Conservation (phyloP, 2,888 invertebrate genomes). For the Formica aserva region DNA sequence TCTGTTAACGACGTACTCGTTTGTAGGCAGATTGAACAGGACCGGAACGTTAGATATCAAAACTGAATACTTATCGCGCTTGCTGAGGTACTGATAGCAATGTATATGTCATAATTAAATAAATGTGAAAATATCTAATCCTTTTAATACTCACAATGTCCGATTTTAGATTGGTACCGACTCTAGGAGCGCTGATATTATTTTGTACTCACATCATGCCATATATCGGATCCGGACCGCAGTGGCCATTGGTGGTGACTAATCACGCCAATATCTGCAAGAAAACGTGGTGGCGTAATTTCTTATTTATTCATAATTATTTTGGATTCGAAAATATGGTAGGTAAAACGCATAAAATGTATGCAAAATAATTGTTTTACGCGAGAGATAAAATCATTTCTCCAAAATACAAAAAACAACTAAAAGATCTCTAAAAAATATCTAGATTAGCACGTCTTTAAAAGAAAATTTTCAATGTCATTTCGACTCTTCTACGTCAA, state of each 20-base stretch:
- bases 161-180: constrained; percentile 87
- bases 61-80: constrained; percentile 89
- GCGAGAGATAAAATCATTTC: not conserved
- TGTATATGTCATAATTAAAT: not conserved
- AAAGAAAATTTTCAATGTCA: not conserved
- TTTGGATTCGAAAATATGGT: constrained; percentile 91
- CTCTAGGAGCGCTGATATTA: constrained; percentile 89
- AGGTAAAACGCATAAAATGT: constrained; percentile 62
- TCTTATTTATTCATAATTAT: constrained; percentile 91
- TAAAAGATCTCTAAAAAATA: not conserved
- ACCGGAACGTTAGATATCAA: constrained; percentile 87
- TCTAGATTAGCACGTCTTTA: not conserved
- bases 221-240: constrained; percentile 88
- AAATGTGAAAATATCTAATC: not conserved
- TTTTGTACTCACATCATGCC: constrained; percentile 90
- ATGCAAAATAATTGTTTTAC: not conserved
- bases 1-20: constrained; percentile 89
- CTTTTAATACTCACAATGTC: not conserved
- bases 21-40: constrained; percentile 88
- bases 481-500: not conserved
- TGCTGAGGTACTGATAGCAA: constrained; percentile 86
- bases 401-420: not conserved
- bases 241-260: constrained; percentile 90
- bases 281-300: constrained; percentile 90
- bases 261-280: constrained; percentile 90